Evolutionary conservation across 92 coral and sea anemone genomes (phyloP), one percentile per base, ranked within the genome.

Genomic region (Bergia sp.): DNA sequence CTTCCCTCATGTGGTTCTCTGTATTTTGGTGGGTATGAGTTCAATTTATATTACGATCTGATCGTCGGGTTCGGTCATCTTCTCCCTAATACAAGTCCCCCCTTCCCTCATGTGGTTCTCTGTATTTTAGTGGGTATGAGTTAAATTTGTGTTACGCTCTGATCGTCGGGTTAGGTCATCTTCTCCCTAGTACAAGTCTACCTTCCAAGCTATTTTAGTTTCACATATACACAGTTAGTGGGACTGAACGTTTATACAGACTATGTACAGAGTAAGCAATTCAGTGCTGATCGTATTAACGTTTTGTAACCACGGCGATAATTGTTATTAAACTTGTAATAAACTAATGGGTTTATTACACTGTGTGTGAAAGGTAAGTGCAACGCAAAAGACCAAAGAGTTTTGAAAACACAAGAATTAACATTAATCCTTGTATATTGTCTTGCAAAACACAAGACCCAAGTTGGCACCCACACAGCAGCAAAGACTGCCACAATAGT

Each of bases 401-500:
- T 37, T 43, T 77, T 5, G 2, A 21, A 45, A 77, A 41, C 18
- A 77, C 82, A 77, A 47, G 82, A 77, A 77, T 21, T 44, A 1
- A 29, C 36, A 47, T 45, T 11, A 77, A 77, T 41, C 16, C 29
- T 16, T 11, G 23, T n/a, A 13, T 77, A 77, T 2, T 10, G 5
- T 8, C 7, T 41, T 0, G 41, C 61, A 16, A 77, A 47, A 40
- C 1, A 40, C 37, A 77, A 9, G 37, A 11, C 39, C 82, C 82
- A 77, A n/a, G n/a, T 1, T 16, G 82, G 82, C 4, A 39, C 55
- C 82, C 82, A 77, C 61, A 21, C 37, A 7, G 61, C 38, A 43
- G 82, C 37, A 44, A 77, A 77, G 37, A 77, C 82, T 43, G 57
- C 61, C 13, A 77, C 82, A 45, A 77, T 77, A 29, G 82, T 77